phyloP scores from a whole-genome alignment of 1,140 invertebrate species.

The Meloidogyne floridensis region DNA sequence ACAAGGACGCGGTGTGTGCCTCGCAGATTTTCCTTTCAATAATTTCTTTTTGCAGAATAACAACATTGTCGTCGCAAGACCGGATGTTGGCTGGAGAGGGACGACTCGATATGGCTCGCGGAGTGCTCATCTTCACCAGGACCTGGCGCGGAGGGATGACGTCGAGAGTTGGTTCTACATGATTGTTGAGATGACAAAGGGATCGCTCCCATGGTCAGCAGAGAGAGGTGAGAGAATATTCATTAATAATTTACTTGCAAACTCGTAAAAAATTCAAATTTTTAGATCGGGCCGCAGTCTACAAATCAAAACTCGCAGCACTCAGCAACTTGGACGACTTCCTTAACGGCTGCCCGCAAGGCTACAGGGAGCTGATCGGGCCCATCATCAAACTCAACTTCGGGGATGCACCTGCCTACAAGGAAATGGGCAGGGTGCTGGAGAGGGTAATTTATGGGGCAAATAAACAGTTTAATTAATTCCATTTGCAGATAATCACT shows the following conservation, averaged over 20 bases:
- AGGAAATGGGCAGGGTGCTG: background rate
- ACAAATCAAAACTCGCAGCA: background rate
- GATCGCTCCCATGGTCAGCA: constrained; percentile 47
- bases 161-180: constrained; percentile 54
- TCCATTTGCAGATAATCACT: background rate
- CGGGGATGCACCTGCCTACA: background rate
- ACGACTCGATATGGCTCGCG: constrained; percentile 98
- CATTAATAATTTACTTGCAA: background rate
- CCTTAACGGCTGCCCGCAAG: background rate
- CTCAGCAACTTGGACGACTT: background rate
- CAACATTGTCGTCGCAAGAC: constrained; percentile 39
- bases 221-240: constrained; percentile 5
- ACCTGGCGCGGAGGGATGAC: constrained; percentile 44
- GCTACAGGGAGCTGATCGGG: background rate
- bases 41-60: constrained; percentile 84
- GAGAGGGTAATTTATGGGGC: background rate
- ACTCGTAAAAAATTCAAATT: background rate
- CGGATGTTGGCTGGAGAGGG: constrained; percentile 70
- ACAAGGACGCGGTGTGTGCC: constrained; percentile 69
- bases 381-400: constrained; percentile 5
- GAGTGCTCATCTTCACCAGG: constrained; percentile 95
- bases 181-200: constrained; percentile 51
- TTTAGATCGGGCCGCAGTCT: constrained; percentile 22
- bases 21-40: background rate
- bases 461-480: background rate